These are phyloP conservation scores for Papilio protenor DNA, from an alignment of 2,888 invertebrate genomes.

Conservation along the genomic window DNA sequence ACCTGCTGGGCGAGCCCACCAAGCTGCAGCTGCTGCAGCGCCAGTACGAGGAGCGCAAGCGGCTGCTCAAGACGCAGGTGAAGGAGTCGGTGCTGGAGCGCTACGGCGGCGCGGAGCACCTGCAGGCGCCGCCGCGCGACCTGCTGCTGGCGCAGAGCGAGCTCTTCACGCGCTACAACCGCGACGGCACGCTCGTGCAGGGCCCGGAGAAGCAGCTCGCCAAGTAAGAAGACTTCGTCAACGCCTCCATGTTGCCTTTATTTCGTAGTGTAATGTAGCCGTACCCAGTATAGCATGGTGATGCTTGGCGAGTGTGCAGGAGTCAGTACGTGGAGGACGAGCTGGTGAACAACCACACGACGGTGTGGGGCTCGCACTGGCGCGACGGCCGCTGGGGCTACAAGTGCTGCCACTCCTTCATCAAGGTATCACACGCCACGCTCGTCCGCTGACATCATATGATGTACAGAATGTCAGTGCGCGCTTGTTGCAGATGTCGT, in stretches of 20 bases:
- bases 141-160: slow-evolving; percentile 97
- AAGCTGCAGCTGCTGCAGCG: slow-evolving; percentile 96
- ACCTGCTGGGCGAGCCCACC: slow-evolving; percentile 98
- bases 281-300: not conserved
- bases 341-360: slow-evolving; percentile 95
- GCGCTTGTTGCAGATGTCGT: slow-evolving; percentile 86
- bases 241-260: too few species aligned
- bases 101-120: slow-evolving; percentile 97
- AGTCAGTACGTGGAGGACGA: slow-evolving; percentile 98
- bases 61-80: slow-evolving; percentile 93
- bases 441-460: not conserved
- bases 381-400: slow-evolving; percentile 97
- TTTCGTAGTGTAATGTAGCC: not conserved
- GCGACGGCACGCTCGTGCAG: slow-evolving; percentile 93
- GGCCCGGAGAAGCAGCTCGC: slow-evolving; percentile 95
- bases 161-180: slow-evolving; percentile 97
- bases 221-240: slow-evolving; percentile 75
- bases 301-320: slow-evolving; percentile 55
- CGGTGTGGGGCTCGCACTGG: slow-evolving; percentile 99
- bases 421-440: slow-evolving; percentile 84
- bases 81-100: slow-evolving; percentile 93
- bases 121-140: slow-evolving; percentile 94
- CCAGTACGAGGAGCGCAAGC: slow-evolving; percentile 95
- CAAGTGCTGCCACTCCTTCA: slow-evolving; percentile 96
- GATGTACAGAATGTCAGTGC: not conserved